Evolutionary conservation across 2,113 vertebrate species (phyloP), one percentile per base, ranked within the genome.

Genomic region (Ammodytes dubius): DNA sequence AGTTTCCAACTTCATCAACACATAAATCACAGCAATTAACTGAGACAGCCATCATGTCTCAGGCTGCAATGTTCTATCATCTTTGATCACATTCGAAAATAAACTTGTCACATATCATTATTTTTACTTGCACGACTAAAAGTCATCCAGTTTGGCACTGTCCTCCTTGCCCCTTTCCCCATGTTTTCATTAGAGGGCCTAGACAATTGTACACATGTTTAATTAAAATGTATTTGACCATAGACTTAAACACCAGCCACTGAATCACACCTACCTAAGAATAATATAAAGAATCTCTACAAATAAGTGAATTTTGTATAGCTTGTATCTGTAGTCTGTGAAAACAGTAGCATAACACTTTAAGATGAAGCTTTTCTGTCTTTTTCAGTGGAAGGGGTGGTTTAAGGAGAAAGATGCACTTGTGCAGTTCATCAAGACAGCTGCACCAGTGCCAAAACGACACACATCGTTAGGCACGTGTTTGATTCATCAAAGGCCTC

Each of bases 401-500:
- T 37, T 5, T 40, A 39, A 11, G 67, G 47, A 67, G 61, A 78
- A 72, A 43, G 52, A 4, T 65, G 40, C 39, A 39, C 14, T 42
- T 52, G 15, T 70, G 70, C 3, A 9, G 37, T 50, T 77, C 7
- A 52, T 42, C 37, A 56, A 75, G 43, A 59, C 49, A 78, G 58
- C 81, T 43, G 50, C 61, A 69, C 43, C 52, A 52, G 73, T 74
- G 78, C 79, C 82, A 85, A 66, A 79, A 61, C 9, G 0, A 70
- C 65, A 58, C 76, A 79, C 75, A 81, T 86, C 58, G 1, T 67
- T 73, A 49, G 82, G 64, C 83, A 69, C 12, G 47, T 84, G 86
- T 87, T 68, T 69, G 53, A 83, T 76, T 81, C 66, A 87, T 73
- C 70, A 88, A 84, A 77, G 42, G 70, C 52, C 72, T 58, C 49